Evolutionary conservation across 2,797 vertebrate species (phyloP).

Genomic region (Halcyon chelicuti): DNA sequence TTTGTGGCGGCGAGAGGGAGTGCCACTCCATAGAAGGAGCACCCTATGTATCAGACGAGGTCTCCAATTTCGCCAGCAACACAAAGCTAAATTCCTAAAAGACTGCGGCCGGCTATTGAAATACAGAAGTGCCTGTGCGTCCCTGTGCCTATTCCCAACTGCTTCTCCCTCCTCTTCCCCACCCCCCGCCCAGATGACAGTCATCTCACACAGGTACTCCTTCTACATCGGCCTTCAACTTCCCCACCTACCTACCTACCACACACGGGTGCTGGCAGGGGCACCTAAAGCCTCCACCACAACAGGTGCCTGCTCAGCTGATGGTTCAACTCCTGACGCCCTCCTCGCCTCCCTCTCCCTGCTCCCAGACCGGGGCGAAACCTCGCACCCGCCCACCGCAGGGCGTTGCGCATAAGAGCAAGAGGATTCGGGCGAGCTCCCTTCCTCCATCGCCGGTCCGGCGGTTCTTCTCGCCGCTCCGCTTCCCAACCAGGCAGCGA

Average conservation of each 20-base stretch:
- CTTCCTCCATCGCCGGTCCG: constrained; percentile 15
- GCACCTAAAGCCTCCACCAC: constrained; percentile 15
- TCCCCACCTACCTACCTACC: not conserved
- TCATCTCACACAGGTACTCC: constrained; percentile 17
- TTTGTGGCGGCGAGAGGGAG: not conserved
- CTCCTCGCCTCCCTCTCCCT: constrained; percentile 39
- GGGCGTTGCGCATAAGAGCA: constrained; percentile 65
- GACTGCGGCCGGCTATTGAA: not conserved
- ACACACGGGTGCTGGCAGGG: not conserved
- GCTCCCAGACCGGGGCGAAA: constrained; percentile 27
- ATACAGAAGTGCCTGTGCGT: not conserved
- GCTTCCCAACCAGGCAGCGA: not conserved
- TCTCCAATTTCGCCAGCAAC: not conserved
- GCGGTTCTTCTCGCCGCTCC: not conserved
- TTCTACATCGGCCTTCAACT: not conserved
- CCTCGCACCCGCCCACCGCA: constrained; percentile 65
- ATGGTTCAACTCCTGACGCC: constrained; percentile 55
- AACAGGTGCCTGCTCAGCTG: constrained; percentile 66
- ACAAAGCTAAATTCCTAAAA: not conserved
- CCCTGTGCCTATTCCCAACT: not conserved
- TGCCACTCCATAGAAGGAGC: not conserved
- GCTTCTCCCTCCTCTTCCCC: not conserved
- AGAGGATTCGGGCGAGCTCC: constrained; percentile 18
- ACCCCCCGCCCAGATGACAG: constrained; percentile 29
- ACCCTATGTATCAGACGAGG: not conserved